A percentile compares a stretch with the other conserved stretches of the same genome.
Conservation (phyloP, 2,113 vertebrate species). For the Psophia crepitans region DNA sequence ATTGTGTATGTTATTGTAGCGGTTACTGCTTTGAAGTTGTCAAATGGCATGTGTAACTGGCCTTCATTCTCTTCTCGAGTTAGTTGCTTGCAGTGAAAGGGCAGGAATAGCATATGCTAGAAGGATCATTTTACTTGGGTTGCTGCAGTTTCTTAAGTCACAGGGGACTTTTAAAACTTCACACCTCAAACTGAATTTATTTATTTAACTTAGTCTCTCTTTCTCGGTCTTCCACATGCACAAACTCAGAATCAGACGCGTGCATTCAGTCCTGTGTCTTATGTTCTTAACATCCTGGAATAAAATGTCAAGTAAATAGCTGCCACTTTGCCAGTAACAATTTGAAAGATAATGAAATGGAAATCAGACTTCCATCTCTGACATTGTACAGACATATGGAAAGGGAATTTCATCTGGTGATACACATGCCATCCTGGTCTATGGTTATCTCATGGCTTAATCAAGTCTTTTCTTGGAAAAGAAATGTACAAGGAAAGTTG, state of each 20-base stretch:
- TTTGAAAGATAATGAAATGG: background rate
- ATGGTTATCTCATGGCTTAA: background rate
- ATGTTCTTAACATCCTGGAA: background rate
- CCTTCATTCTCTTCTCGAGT: background rate
- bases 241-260: background rate
- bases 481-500: background rate
- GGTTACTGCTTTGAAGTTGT: conserved; percentile 22
- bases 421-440: background rate
- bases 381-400: background rate
- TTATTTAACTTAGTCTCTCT: background rate
- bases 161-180: conserved; percentile 14
- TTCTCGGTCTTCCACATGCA: background rate
- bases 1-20: background rate
- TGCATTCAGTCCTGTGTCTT: background rate
- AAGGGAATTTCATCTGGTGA: background rate
- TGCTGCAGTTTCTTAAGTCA: conserved; percentile 28
- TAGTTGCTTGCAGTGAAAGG: conserved; percentile 36
- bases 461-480: background rate
- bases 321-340: background rate
- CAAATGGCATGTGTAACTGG: background rate
- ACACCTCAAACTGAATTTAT: background rate
- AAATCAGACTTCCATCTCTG: background rate
- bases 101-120: background rate
- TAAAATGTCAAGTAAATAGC: background rate
- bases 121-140: background rate